Evolutionary conservation across 2,797 vertebrate species (phyloP).

Genomic region (Craterocephalus amniculus): DNA sequence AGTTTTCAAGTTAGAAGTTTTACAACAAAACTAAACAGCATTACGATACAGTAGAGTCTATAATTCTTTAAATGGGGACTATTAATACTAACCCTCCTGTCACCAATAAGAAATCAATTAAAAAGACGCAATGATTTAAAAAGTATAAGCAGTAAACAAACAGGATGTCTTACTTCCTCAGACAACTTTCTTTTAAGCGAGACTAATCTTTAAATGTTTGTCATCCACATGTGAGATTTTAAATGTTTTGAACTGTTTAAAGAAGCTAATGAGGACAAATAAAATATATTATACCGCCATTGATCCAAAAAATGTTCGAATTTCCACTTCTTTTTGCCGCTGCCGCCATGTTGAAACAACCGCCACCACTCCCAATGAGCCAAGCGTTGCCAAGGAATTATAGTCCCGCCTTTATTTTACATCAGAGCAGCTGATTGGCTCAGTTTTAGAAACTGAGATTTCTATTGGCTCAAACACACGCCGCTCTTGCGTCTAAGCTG

Average conservation of each 20-base stretch:
- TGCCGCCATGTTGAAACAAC: slow-evolving; percentile 98
- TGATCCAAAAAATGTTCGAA: slow-evolving; percentile 80
- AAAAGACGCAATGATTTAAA: neutral
- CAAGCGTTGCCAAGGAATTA: slow-evolving; percentile 68
- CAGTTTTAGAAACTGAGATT: accelerated
- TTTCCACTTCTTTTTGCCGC: slow-evolving; percentile 55
- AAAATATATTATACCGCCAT: slow-evolving; percentile 83
- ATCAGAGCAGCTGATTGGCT: slow-evolving; percentile 66
- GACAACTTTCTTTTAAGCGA: slow-evolving; percentile 19
- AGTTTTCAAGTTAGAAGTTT: neutral
- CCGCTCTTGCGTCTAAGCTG: neutral
- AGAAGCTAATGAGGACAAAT: neutral
- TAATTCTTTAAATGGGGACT: neutral
- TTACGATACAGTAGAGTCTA: neutral
- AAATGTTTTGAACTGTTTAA: neutral
- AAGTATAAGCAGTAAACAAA: neutral
- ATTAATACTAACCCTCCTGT: neutral
- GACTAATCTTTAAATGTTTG: neutral
- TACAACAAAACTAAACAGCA: neutral
- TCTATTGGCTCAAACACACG: slow-evolving; percentile 54
- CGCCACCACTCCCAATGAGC: slow-evolving; percentile 88
- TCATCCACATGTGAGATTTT: accelerated
- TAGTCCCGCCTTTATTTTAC: slow-evolving; percentile 46
- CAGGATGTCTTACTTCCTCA: slow-evolving; percentile 40
- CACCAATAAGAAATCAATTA: neutral